Percentiles rank a stretch among this genome's conserved stretches.
Conservation (phyloP, 2,888 invertebrate genomes). For the Aphodius granarius region DNA sequence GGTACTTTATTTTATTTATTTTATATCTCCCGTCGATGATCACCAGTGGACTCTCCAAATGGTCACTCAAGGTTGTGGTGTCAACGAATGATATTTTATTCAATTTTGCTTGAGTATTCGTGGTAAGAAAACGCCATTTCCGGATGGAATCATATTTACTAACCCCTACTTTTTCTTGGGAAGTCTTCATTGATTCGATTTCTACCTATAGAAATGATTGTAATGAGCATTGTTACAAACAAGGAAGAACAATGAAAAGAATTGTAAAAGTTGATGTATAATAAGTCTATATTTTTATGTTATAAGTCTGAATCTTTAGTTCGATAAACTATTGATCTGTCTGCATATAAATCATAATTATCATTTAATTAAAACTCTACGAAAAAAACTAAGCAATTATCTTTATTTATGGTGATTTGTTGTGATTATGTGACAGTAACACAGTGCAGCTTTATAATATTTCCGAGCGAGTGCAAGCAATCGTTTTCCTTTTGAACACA, state of each 20-base stretch:
- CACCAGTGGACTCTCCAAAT: background rate
- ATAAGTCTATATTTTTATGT: too few relatives aligned
- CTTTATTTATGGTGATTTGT: background rate
- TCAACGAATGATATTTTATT: background rate
- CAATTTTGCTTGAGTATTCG: background rate
- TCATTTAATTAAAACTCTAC: background rate
- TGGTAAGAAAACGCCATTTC: background rate
- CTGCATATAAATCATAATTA: background rate
- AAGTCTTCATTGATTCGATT: background rate
- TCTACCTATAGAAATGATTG: background rate
- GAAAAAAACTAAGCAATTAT: background rate
- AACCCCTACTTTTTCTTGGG: background rate
- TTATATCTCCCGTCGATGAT: background rate
- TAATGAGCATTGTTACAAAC: background rate
- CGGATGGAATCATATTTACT: background rate
- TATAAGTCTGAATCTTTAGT: too few relatives aligned
- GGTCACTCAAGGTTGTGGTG: background rate
- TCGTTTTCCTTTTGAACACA: background rate
- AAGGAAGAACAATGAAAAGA: background rate
- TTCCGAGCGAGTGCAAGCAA: background rate
- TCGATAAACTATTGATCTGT: background rate
- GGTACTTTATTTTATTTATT: background rate
- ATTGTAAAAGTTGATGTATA: too few relatives aligned
- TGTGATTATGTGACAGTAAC: background rate
- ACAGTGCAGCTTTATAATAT: background rate